These are phyloP conservation scores for Celastrina argiolus DNA, from an alignment of 2,888 invertebrate genomes.

Conservation along the genomic window DNA sequence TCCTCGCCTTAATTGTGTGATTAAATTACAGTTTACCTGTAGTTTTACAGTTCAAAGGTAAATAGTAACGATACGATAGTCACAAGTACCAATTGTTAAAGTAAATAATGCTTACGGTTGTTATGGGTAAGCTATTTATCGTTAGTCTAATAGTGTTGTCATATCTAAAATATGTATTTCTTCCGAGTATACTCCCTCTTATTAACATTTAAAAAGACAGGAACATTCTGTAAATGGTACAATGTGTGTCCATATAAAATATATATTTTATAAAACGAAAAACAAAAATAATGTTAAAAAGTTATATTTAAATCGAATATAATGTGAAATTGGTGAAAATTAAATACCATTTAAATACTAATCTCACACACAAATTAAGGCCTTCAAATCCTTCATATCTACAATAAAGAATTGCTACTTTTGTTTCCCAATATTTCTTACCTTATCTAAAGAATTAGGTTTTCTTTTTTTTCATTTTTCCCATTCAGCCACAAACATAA, in stretches of 20 bases:
- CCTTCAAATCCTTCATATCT: neutral
- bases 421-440: conserved; percentile 21
- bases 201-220: conserved; percentile 16
- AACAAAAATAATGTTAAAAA: conserved; percentile 5
- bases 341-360: conserved; percentile 8
- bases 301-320: neutral
- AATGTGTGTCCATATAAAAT: conserved; percentile 3
- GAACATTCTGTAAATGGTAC: conserved; percentile 10
- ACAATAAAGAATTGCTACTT: neutral
- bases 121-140: no score
- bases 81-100: no score
- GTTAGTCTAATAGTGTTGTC: conserved; percentile 3
- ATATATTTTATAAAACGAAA: neutral
- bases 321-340: neutral
- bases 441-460: conserved; percentile 6
- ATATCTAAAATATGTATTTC: conserved; percentile 6
- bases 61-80: no score
- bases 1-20: no score
- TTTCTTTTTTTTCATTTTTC: conserved; percentile 1
- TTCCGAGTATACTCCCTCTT: neutral
- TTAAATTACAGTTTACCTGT: no score
- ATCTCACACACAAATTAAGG: conserved; percentile 16
- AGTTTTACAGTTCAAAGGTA: no score
- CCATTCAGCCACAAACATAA: conserved; percentile 19
- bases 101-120: no score